Evolutionary conservation across 2,113 vertebrate genomes (phyloP).

Genomic region (Caranx melampygus): DNA sequence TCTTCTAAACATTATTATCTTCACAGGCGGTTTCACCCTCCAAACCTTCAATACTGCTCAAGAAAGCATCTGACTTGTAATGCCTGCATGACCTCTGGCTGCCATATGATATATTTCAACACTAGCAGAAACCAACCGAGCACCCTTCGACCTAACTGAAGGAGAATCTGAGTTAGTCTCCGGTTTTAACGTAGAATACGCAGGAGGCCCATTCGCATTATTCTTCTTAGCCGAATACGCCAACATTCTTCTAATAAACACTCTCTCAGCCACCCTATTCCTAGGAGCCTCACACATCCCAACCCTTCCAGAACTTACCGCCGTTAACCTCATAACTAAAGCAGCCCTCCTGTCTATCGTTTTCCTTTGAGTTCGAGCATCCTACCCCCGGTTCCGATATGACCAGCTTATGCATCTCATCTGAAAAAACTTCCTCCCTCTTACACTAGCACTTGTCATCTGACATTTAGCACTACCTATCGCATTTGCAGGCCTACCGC

Average conservation of each 20-base stretch:
- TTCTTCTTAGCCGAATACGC: constrained; percentile 60
- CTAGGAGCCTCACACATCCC: constrained; percentile 22
- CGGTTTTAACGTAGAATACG: constrained; percentile 46
- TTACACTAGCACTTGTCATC: constrained; percentile 6
- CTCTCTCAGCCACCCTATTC: constrained; percentile 14
- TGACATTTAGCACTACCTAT: background rate
- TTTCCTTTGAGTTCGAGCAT: constrained; percentile 13
- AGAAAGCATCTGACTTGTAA: constrained; percentile 30
- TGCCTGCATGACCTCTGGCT: constrained; percentile 29
- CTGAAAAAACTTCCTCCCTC: constrained; percentile 46
- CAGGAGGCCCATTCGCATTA: constrained; percentile 47
- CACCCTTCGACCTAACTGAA: constrained; percentile 53
- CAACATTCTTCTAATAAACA: constrained; percentile 52
- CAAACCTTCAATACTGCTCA: constrained; percentile 40
- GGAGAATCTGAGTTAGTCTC: constrained; percentile 57
- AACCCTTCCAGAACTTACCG: background rate
- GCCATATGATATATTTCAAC: constrained; percentile 50
- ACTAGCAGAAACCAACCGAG: constrained; percentile 45
- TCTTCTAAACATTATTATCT: background rate
- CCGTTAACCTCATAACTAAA: background rate
- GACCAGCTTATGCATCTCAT: constrained; percentile 36
- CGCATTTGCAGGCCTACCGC: background rate
- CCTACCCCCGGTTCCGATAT: constrained; percentile 18
- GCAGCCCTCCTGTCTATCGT: rapidly evolving
- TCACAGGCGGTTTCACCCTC: constrained; percentile 15